Evolutionary conservation across 1,140 invertebrate species (phyloP), one percentile per base, ranked within the genome.

Genomic region (Paraescarpia echinospica): DNA sequence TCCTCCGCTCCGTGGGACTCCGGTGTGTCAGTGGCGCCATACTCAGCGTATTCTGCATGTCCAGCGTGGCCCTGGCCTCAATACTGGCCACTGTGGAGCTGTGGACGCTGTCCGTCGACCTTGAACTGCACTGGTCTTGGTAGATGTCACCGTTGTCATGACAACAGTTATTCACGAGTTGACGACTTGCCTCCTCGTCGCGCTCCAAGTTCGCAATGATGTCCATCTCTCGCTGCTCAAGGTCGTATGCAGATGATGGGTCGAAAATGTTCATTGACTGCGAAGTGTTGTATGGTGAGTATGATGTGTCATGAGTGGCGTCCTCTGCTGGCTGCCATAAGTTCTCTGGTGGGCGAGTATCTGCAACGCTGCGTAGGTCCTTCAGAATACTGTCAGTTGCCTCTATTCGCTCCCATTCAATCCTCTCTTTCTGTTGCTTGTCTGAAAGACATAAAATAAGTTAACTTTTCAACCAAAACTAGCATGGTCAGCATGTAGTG

Each of bases 171-270:
- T 27, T 27, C 9, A 0, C 27, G 59, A 77, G 14, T 6, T 27
- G 0, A 12, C 2, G 59, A 77, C 59, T 31, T 27, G 59, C 59
- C 59, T 77, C 59, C 2, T 77, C 59, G 22, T 77, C 59, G 4
- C 59, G 59, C 59, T 77, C 59, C 22, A 77, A 27, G 59, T 77
- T 77, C 59, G 34, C 90, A 14, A 90, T 8, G 5, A 90, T 90
- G 18, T 90, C 90, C 35, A 34, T 22, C 35, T 90, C 90, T 22
- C 90, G 34, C n/a, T 90, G 90, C 35, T 90, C 90, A 90, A 90
- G 90, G 90, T 90, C 90, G n/a, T 35, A 90, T 77, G 59, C 59
- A 27, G 59, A 77, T 77, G 18, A 31, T 2, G 14, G 59, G 59
- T 77, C 59, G 22, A 77, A 77, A 77, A 77, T 27, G 59, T 77